A percentile compares a stretch with the other conserved stretches of the same genome.
Evolutionary conservation across 2,888 invertebrate species (phyloP).

Genomic region (Erebia aethiops): DNA sequence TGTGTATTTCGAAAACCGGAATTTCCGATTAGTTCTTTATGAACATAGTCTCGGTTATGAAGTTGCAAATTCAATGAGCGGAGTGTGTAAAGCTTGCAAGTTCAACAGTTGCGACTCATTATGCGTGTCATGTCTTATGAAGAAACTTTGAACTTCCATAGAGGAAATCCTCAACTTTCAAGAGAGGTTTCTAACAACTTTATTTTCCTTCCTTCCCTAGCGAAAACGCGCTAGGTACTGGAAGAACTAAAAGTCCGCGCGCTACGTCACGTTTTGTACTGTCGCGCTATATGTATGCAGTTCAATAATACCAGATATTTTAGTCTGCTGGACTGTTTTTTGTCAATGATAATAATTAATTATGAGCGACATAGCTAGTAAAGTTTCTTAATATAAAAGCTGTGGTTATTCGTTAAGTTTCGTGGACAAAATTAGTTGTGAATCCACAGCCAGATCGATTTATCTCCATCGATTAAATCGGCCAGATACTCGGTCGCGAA

Average conservation of each 20-base stretch:
- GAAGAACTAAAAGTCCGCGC: too few species aligned
- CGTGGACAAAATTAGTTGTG: background rate
- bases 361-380: too few species aligned
- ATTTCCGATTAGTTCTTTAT: background rate
- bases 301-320: too few species aligned
- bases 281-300: too few species aligned
- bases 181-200: constrained; percentile 59
- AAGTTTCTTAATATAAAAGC: too few species aligned
- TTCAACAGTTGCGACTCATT: constrained; percentile 45
- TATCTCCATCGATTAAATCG: constrained; percentile 68
- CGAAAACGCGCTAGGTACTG: too few species aligned
- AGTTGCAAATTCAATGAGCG: background rate
- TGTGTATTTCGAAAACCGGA: background rate
- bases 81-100: constrained; percentile 48
- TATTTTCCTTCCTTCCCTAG: constrained; percentile 55
- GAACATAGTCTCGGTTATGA: background rate
- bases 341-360: too few species aligned
- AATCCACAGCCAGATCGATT: constrained; percentile 46
- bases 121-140: constrained; percentile 60
- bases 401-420: too few species aligned
- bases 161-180: constrained; percentile 59
- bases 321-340: too few species aligned
- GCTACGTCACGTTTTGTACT: too few species aligned
- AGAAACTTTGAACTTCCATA: constrained; percentile 69
- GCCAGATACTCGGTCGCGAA: constrained; percentile 73